Base-by-base conservation (phyloP, 2,797 vertebrate species). In the Australoheros facetus region DNA sequence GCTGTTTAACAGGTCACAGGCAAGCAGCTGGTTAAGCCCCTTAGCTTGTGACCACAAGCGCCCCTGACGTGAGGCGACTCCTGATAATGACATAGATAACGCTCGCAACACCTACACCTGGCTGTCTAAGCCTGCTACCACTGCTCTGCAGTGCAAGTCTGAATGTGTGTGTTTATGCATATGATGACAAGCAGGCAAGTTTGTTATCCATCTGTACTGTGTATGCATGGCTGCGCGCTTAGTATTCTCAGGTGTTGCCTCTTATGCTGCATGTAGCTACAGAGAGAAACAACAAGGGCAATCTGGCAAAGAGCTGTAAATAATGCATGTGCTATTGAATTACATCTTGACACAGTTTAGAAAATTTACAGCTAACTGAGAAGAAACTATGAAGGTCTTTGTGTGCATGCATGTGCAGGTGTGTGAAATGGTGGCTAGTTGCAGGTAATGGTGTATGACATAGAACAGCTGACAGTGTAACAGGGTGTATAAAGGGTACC, bases 371-470 rank as follows among this genome's bases (percentile, higher is more conserved):
- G n/a, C 75, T 53, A 83, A 81, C 30, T 16, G 1, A 1, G 71
- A 80, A 79, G 55, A 84, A 77, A 66, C 58, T 32, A 53, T 55
- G 55, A 69, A 60, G 53, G 64, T 51, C 32, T 62, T 58, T 71
- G 51, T 69, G 19, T 32, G 32, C 82, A 37, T 79, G 56, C 39
- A 42, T 62, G 57, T 78, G 79, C 66, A 74, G 53, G 82, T 80
- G 78, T n/a, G 58, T 59, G 58, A 56, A 75, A 56, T 83, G 71
- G 62, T 80, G 71, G 86, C 55, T 81, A 71, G 86, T 82, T 82
- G 64, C 80, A 89, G 78, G 81, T 93, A 93, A 94, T 92, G 85
- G 79, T 82, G 88, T 91, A 89, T 91, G 91, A 93, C 82, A 74
- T 13, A 73, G 82, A 89, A 77, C 83, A 91, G 88, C 81, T 86